phyloP scores from a whole-genome alignment of 2,113 vertebrate genomes.

The Gavia stellata region DNA sequence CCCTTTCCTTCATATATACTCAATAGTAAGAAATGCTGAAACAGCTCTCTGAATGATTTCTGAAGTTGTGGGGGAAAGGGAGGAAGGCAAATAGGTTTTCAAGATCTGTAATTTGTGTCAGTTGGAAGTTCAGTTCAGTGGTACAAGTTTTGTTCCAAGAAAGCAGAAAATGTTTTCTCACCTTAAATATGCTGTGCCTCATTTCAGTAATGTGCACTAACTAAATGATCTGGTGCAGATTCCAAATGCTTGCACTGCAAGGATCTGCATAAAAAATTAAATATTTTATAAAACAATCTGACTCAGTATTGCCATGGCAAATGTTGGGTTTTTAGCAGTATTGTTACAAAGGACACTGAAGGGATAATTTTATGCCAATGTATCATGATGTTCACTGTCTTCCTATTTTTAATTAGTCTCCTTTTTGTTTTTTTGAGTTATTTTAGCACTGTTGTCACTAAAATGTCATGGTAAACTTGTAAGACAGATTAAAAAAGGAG shows the following conservation, averaged over 20 bases:
- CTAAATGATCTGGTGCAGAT: neutral
- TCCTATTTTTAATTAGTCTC: slow-evolving; percentile 59
- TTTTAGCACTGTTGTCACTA: slow-evolving; percentile 58
- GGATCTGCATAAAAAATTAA: slow-evolving; percentile 10
- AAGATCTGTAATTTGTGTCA: neutral
- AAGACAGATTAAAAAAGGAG: slow-evolving; percentile 57
- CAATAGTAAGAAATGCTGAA: neutral
- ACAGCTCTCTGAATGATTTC: neutral
- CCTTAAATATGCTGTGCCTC: neutral
- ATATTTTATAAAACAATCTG: slow-evolving; percentile 36
- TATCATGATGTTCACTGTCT: slow-evolving; percentile 30
- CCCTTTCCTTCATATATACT: neutral
- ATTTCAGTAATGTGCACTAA: neutral
- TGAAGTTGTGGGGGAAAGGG: neutral
- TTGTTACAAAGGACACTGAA: slow-evolving; percentile 46
- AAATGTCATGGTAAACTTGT: slow-evolving; percentile 66
- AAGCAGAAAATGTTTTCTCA: neutral
- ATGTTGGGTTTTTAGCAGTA: neutral
- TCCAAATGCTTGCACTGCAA: neutral
- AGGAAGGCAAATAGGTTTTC: neutral
- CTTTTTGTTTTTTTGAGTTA: slow-evolving; percentile 49
- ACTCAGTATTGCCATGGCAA: slow-evolving; percentile 42
- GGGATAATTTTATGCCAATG: slow-evolving; percentile 53
- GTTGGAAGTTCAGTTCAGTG: neutral
- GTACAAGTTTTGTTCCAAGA: neutral